Conservation (phyloP, 2,113 vertebrate species). For the Pionites leucogaster region DNA sequence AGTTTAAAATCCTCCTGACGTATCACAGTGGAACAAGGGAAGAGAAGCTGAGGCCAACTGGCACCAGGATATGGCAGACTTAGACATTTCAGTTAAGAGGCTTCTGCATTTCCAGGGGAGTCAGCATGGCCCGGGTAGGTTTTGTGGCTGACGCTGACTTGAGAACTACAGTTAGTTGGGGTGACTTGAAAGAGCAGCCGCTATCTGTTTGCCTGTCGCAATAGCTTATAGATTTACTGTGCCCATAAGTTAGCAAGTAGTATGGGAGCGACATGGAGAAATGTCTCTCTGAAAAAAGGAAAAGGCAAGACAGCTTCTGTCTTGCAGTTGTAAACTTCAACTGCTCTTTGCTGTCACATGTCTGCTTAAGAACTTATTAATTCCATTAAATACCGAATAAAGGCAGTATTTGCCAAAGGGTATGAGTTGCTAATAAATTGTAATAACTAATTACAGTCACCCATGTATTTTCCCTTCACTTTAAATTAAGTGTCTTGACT, state of each 20-base stretch:
- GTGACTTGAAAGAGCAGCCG: not conserved
- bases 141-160: not conserved
- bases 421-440: slow-evolving; percentile 35
- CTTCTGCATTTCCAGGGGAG: not conserved
- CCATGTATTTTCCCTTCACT: slow-evolving; percentile 25
- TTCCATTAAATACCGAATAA: slow-evolving; percentile 16
- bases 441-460: slow-evolving; percentile 39
- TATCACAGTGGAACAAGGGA: not conserved
- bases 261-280: not conserved
- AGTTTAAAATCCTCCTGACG: not conserved
- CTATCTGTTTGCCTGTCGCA: not conserved
- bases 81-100: not conserved
- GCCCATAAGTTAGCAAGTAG: not conserved
- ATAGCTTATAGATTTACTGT: not conserved
- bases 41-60: not conserved
- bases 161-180: not conserved
- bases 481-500: not conserved
- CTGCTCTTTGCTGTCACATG: not conserved
- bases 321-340: not conserved
- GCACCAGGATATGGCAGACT: not conserved
- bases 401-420: slow-evolving; percentile 29
- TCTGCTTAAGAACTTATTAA: slow-evolving; percentile 37
- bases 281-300: not conserved
- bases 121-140: accelerated
- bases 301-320: not conserved